Evolutionary conservation across 2,888 invertebrate species (phyloP), one percentile per base, ranked within the genome.

Genomic region (Neoascia interrupta): DNA sequence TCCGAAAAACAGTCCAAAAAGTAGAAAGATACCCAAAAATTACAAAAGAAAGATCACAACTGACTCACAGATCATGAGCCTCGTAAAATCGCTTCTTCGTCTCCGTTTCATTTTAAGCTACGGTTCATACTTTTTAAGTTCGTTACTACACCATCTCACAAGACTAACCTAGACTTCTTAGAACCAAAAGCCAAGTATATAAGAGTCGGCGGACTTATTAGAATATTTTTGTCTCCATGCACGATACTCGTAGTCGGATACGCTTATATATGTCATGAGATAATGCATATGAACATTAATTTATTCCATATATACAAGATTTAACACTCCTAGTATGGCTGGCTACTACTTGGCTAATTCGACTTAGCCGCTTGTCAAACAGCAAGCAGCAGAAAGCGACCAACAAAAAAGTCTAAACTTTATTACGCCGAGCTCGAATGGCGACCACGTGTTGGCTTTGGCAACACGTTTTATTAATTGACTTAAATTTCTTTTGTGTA

Each of bases 401-500:
- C 16, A 10, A 47, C 16, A 11, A 36, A n/a, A 47, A 8, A 47
- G n/a, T 47, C 15, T 2, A 23, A 26, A 26, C 51, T 31, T 51
- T 10, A 1, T 3, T 2, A 10, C 0, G 10, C 11, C 10, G 2
- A 23, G 11, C 26, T 18, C 10, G 26, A 31, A 31, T 43, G n/a
- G 23, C 21, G 11, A 56, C 58, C 68, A 69, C 68, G 58, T 58
- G 68, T 49, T 58, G 21, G n/a, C 11, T 49, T 21, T 19, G 23
- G 13, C 51, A 58, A 58, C 64, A 54, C 68, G 58, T 60, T 69
- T 58, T 68, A 34, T 68, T 68, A 53, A 60, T 69, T 69, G 69
- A 60, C n/a, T 53, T 37, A 43, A 53, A 21, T 69, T 60, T 53
- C 41, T 68, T 49, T 51, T 58, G 49, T 58, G 18, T 69, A 68